phyloP scores from a whole-genome alignment of 2,797 vertebrate species.

The Aplochiton taeniatus region DNA sequence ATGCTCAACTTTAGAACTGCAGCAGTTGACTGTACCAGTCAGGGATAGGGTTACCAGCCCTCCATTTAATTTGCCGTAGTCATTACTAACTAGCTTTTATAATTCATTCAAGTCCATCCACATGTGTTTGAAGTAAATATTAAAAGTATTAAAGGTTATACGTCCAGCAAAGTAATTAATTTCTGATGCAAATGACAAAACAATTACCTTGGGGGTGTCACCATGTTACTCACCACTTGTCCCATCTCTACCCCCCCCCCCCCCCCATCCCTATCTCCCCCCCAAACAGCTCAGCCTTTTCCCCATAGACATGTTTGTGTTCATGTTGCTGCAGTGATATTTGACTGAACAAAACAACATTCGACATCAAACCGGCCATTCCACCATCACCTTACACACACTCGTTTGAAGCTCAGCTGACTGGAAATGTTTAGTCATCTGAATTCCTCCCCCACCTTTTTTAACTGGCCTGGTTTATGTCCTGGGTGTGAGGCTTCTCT shows the following conservation, averaged over 20 bases:
- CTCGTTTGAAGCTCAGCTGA: constrained; percentile 40
- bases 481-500: constrained; percentile 52
- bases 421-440: constrained; percentile 51
- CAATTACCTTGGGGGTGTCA: too few species aligned
- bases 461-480: constrained; percentile 37
- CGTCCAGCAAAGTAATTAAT: too few species aligned
- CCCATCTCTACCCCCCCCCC: not conserved
- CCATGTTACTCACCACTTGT: constrained; percentile 2
- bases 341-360: constrained; percentile 49
- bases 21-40: too few species aligned
- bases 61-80: too few species aligned
- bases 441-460: constrained; percentile 2
- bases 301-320: constrained; percentile 34
- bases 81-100: too few species aligned
- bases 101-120: too few species aligned
- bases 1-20: too few species aligned
- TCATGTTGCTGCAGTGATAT: constrained; percentile 49
- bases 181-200: too few species aligned
- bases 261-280: not conserved
- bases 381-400: constrained; percentile 23
- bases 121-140: too few species aligned
- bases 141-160: too few species aligned
- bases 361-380: constrained; percentile 15
- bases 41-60: too few species aligned
- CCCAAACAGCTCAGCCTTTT: constrained; percentile 51